Evolutionary conservation across 2,113 vertebrate genomes (phyloP).

Genomic region (Cynoglossus semilaevis): DNA sequence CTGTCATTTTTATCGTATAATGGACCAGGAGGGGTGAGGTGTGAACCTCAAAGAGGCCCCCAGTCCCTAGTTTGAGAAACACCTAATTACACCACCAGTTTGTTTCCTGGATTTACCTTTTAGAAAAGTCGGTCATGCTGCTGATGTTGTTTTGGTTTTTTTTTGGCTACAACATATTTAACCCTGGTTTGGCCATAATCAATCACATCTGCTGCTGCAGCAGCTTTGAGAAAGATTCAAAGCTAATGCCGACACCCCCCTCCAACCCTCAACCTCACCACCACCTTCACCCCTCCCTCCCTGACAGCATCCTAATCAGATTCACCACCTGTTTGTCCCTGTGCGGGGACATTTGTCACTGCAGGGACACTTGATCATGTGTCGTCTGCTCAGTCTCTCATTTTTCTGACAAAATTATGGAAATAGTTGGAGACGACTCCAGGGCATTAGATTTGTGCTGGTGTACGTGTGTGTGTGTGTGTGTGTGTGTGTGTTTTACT

Average conservation of each 20-base stretch:
- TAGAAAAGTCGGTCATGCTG: too few relatives aligned
- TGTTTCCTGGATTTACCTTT: too few relatives aligned
- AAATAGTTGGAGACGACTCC: conserved; percentile 39
- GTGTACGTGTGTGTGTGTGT: conserved; percentile 33
- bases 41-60: too few relatives aligned
- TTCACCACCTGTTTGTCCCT: conserved; percentile 72
- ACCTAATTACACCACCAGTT: too few relatives aligned
- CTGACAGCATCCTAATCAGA: conserved; percentile 55
- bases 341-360: conserved; percentile 42
- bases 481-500: conserved; percentile 41
- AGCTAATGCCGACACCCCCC: conserved; percentile 45
- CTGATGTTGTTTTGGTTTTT: too few relatives aligned
- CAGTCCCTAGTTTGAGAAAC: too few relatives aligned
- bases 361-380: conserved; percentile 42
- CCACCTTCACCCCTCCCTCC: conserved; percentile 22
- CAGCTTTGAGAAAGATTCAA: conserved; percentile 42
- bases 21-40: too few relatives aligned
- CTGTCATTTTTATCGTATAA: too few relatives aligned
- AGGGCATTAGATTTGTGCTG: conserved; percentile 32
- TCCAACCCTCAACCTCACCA: too few relatives aligned
- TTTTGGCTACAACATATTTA: too few relatives aligned
- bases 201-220: conserved; percentile 46
- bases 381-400: conserved; percentile 35
- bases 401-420: conserved; percentile 42
- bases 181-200: conserved; percentile 38